phyloP scores from a whole-genome alignment of 1,140 invertebrate genomes.

The Propsilocerus akamusi region DNA sequence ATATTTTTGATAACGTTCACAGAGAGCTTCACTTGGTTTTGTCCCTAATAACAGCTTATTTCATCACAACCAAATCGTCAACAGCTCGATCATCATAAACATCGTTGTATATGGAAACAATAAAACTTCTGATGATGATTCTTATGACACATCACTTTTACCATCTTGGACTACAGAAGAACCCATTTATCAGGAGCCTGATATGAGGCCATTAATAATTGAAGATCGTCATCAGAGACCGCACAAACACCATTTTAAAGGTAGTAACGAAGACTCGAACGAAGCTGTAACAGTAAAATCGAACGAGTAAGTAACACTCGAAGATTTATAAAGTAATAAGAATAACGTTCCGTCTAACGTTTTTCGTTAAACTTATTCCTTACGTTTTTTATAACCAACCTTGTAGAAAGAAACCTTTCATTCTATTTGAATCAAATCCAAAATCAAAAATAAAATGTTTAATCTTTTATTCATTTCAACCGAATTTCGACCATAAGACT shows the following conservation, averaged over 20 bases:
- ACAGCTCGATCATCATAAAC: background rate
- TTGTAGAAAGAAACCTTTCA: background rate
- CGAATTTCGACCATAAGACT: background rate
- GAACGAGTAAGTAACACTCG: background rate
- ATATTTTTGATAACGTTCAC: background rate
- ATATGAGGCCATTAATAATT: too few species aligned
- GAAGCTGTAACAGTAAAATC: background rate
- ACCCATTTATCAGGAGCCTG: background rate
- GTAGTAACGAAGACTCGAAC: background rate
- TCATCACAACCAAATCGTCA: background rate
- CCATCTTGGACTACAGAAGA: background rate
- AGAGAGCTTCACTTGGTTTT: background rate
- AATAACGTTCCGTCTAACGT: background rate
- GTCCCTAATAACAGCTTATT: background rate
- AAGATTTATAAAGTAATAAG: background rate
- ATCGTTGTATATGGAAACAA: background rate
- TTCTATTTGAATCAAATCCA: background rate
- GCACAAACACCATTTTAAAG: too few species aligned
- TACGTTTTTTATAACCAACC: background rate
- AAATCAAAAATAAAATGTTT: background rate
- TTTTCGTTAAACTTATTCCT: background rate
- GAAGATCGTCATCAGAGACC: too few species aligned
- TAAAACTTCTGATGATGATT: background rate
- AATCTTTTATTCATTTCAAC: background rate
- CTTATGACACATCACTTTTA: background rate